A percentile compares a stretch with the other conserved stretches of the same genome.
Conservation (phyloP, 2,113 vertebrate genomes). For the Tympanuchus pallidicinctus region DNA sequence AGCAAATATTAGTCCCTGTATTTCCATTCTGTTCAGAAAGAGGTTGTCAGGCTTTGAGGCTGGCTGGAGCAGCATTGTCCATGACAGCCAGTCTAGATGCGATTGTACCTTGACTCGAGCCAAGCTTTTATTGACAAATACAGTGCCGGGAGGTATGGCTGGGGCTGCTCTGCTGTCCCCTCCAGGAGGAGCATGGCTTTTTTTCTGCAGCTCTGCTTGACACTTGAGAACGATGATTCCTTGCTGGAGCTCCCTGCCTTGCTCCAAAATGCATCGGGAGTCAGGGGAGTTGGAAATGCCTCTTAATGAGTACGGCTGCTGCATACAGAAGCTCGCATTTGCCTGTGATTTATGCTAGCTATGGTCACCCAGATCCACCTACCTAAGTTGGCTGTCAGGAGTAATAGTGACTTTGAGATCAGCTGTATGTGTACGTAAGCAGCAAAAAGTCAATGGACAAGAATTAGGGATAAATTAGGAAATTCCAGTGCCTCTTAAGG, state of each 20-base stretch:
- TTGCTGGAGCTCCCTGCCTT: not conserved
- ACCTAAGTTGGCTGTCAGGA: not conserved
- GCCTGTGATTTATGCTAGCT: not conserved
- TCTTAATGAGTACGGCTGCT: not conserved
- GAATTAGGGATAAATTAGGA: not conserved
- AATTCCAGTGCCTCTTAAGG: not conserved
- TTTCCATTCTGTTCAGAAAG: constrained; percentile 72
- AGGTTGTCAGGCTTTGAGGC: constrained; percentile 61
- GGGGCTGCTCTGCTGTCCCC: not conserved
- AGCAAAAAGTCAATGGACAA: not conserved
- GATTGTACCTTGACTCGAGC: constrained; percentile 2
- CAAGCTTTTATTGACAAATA: constrained; percentile 48
- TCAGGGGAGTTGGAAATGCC: not conserved
- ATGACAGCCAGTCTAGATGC: constrained; percentile 54
- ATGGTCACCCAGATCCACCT: not conserved
- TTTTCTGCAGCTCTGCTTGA: constrained; percentile 6
- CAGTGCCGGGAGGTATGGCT: not conserved
- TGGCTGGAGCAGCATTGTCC: constrained; percentile 43
- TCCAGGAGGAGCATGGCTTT: not conserved
- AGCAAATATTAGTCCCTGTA: constrained; percentile 82
- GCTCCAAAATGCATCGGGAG: accelerated
- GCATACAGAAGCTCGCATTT: not conserved
- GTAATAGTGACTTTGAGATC: not conserved
- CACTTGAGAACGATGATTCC: not conserved
- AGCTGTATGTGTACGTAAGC: not conserved